Evolutionary conservation across 2,113 vertebrate genomes (phyloP), one percentile per base, ranked within the genome.

Genomic region (Verasper variegatus): DNA sequence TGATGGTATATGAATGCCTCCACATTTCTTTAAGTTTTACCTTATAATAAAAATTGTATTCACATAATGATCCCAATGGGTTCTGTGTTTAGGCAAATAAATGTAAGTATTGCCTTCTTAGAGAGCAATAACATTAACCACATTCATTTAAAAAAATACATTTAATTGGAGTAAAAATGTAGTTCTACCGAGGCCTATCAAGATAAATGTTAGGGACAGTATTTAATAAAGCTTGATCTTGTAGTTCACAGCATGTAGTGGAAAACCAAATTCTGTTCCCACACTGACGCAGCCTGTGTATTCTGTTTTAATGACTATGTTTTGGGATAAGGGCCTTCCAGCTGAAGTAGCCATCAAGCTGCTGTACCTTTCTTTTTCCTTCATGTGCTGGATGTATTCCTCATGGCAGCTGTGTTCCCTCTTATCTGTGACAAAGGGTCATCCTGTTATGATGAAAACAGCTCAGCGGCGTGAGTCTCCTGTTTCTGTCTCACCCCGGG

Each of bases 391-490:
- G 69, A 64, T 63, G 64, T 71, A 56, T 84, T 81, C 83, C 31
- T 49, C 68, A 57, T 54, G 2, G 73, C 77, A 86, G 71, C 78
- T 80, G 74, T 80, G 71, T 80, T 83, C 68, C 68, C 74, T 80
- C 70, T 87, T 68, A 61, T 74, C 52, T 17, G 68, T 75, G 83
- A 86, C 86, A 75, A 74, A 81, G 74, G 85, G 82, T 91, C 82
- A 76, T 84, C 80, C 60, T 79, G 81, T 83, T 87, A 87, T 86
- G 87, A 90, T 87, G 81, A 88, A 90, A 89, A 86, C 86, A 81
- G 80, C 85, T 88, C 78, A 59, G 81, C 64, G 23, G 78, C 67
- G 24, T 80, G 78, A 80, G 80, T 80, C 90, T 88, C 75, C 83
- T 71, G 80, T 85, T 87, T 78, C 81, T 76, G 78, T 72, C 84